Evolutionary conservation across 2,797 vertebrate genomes (phyloP), one percentile per base, ranked within the genome.

Genomic region (Sebastes baramenuke): DNA sequence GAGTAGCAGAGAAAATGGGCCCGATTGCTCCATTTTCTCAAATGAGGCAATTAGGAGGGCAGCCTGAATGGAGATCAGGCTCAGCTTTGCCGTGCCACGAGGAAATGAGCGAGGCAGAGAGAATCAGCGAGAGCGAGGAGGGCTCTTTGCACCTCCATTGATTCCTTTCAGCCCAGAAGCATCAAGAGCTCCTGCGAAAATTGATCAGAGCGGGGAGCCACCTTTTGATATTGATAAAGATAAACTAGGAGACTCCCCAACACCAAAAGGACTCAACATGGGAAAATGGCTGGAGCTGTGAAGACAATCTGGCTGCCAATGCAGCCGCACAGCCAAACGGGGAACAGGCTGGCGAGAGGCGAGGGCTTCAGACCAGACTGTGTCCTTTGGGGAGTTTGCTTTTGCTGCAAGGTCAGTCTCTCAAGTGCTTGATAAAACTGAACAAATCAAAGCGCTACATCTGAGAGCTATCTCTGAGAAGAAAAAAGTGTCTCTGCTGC

Each of bases 31-130:
- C 85, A 93, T 95, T 95, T 95, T 94, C 89, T 94, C 89, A 94
- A 95, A 95, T 90, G 88, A 94, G 93, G 91, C 90, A 92, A 95
- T 95, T 95, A 94, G 86, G 75, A 88, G 85, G 69, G 83, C 79
- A 85, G 84, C 49, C 86, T 93, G 91, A 95, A 93, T 91, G 84
- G 90, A 91, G 90, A 94, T 91, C 91, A 90, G 84, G 80, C 88
- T 91, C 76, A 67, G 80, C 84, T 89, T 90, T 76, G 79, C 85
- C 60, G 69, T 82, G 83, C 81, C 76, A 89, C 34, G 60, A 88
- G 82, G 83, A 92, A 88, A 91, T 85, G 82, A 89, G 80, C 64
- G 86, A 89, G 84, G 91, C 75, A 90, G 73, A 81, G 82, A 65
- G 79, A 89, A 84, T 88, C 73, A 72, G 71, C 62, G 11, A 66